Evolutionary conservation across 2,797 vertebrate genomes (phyloP).

Genomic region (Orientallactaga sibirica): DNA sequence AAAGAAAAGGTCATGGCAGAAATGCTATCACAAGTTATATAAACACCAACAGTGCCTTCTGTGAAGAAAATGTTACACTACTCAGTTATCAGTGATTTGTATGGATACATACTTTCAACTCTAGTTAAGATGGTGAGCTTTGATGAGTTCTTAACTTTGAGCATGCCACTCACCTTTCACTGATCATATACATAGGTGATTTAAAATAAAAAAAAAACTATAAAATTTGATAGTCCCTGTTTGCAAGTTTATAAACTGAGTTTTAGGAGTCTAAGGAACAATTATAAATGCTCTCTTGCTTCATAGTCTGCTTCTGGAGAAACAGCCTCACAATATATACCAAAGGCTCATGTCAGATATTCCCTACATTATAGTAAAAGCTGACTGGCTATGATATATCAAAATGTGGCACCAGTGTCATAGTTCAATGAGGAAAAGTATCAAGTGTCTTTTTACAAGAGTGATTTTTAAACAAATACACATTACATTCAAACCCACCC

Average conservation of each 20-base stretch:
- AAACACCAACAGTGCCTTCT: background rate
- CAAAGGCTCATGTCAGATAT: background rate
- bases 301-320: background rate
- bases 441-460: background rate
- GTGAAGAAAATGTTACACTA: background rate
- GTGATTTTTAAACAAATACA: background rate
- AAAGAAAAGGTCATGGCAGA: background rate
- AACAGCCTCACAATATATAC: background rate
- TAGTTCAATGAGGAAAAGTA: background rate
- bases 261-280: slow-evolving; percentile 35
- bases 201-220: slow-evolving; percentile 29
- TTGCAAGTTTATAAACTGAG: background rate
- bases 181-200: background rate
- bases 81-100: background rate
- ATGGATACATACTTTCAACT: background rate
- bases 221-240: background rate
- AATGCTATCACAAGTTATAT: background rate
- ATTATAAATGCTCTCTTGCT: background rate
- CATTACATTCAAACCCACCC: background rate
- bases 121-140: background rate
- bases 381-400: background rate
- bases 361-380: background rate
- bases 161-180: background rate
- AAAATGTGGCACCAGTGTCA: background rate
- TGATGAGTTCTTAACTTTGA: slow-evolving; percentile 40